Conservation (phyloP, 2,888 invertebrate species). For the Ctenicera cuprea region DNA sequence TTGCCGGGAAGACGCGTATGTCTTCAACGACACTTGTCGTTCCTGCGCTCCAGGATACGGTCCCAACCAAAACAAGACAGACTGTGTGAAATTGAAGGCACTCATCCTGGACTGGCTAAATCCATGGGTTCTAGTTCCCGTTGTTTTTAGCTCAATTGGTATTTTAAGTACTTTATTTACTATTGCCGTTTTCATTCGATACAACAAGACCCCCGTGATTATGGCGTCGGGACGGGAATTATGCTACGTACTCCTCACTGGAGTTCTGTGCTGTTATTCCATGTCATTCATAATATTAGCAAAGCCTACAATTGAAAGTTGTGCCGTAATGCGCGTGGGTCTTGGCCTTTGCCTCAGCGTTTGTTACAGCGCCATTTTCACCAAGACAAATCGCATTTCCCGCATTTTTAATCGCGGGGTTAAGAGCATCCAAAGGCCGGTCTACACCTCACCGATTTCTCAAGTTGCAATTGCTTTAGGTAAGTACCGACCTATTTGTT, state of each 20-base stretch:
- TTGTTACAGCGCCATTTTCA: conserved; percentile 85
- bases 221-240: conserved; percentile 87
- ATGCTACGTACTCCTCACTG: conserved; percentile 84
- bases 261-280: conserved; percentile 81
- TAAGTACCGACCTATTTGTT: conserved; percentile 67
- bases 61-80: conserved; percentile 72
- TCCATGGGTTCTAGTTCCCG: conserved; percentile 81
- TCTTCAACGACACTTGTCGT: conserved; percentile 77
- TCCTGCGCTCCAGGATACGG: conserved; percentile 76
- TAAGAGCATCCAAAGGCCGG: conserved; percentile 82
- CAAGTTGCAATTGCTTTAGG: conserved; percentile 83
- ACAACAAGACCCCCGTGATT: conserved; percentile 74
- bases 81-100: conserved; percentile 76
- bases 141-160: conserved; percentile 78
- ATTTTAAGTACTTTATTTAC: conserved; percentile 78
- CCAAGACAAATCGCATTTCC: conserved; percentile 85
- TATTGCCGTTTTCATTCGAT: conserved; percentile 79
- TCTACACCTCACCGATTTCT: conserved; percentile 85
- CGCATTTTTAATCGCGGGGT: conserved; percentile 84
- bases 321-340: conserved; percentile 80
- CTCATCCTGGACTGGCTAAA: conserved; percentile 78
- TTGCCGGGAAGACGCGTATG: conserved; percentile 79
- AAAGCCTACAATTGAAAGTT: conserved; percentile 79
- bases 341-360: conserved; percentile 83
- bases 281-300: conserved; percentile 84